Evolutionary conservation across 2,888 invertebrate species (phyloP).

Genomic region (Ochropleura plecta): DNA sequence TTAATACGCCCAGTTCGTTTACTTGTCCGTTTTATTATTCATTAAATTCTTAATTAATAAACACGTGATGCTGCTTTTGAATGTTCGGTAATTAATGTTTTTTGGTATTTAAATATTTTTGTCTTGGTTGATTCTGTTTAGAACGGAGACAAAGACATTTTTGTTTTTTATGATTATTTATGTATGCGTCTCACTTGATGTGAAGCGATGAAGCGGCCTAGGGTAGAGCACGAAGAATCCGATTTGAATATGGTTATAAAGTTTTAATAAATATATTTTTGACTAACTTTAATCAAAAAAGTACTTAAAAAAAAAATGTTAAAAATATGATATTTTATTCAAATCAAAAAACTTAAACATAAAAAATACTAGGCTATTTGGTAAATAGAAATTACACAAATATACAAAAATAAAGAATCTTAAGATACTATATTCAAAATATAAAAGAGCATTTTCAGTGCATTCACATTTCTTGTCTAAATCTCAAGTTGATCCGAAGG

Average conservation of each 20-base stretch:
- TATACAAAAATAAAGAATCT: background rate
- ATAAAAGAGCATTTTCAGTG: background rate
- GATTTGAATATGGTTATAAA: no score
- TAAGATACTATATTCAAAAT: background rate
- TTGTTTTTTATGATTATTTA: no score
- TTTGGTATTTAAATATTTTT: background rate
- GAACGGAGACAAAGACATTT: background rate
- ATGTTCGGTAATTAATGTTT: conserved; percentile 21
- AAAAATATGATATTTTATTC: conserved; percentile 25
- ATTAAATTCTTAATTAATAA: conserved; percentile 48
- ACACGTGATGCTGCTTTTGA: conserved; percentile 20
- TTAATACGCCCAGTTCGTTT: conserved; percentile 39
- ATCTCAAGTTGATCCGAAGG: conserved; percentile 68
- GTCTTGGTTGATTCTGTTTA: background rate
- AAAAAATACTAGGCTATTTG: background rate
- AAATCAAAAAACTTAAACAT: background rate
- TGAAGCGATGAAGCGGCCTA: background rate
- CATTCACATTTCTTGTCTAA: background rate
- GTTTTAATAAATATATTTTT: no score
- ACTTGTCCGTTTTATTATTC: conserved; percentile 46
- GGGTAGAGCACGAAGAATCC: no score
- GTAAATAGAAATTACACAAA: background rate
- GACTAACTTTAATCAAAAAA: background rate
- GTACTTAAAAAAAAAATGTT: background rate
- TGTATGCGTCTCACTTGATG: background rate